These are phyloP conservation scores for Perithous albicinctus DNA, from an alignment of 2,888 invertebrate genomes.

Conservation along the genomic window DNA sequence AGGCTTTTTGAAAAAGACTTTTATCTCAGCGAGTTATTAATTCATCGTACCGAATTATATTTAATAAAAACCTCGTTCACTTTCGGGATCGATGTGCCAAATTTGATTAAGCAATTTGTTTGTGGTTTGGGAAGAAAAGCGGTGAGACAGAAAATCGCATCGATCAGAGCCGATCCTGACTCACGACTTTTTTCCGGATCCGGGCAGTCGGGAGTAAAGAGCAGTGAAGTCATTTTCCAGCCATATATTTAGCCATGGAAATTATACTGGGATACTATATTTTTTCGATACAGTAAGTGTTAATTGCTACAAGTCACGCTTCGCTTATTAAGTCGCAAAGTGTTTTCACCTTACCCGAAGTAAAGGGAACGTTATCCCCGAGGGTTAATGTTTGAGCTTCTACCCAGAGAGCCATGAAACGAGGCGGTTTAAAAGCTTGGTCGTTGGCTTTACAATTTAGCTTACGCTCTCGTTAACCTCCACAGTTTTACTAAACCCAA, in stretches of 20 bases:
- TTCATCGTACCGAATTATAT: too few relatives aligned
- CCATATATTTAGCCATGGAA: background rate
- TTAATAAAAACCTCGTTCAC: too few relatives aligned
- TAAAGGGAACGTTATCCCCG: background rate
- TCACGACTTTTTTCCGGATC: too few relatives aligned
- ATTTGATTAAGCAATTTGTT: too few relatives aligned
- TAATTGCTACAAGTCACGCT: background rate
- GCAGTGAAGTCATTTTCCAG: background rate
- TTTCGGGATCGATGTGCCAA: too few relatives aligned
- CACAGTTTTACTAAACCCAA: constrained; percentile 14
- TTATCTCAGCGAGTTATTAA: too few relatives aligned
- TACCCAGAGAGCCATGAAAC: background rate
- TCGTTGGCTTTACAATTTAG: constrained; percentile 16
- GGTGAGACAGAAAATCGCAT: too few relatives aligned
- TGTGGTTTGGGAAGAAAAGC: too few relatives aligned
- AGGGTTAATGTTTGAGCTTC: background rate
- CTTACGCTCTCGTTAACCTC: constrained; percentile 31
- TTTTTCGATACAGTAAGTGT: background rate
- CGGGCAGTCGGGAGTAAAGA: too few relatives aligned
- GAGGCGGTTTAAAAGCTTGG: background rate
- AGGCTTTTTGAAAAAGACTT: too few relatives aligned
- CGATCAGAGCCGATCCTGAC: too few relatives aligned
- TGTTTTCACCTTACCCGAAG: constrained; percentile 16
- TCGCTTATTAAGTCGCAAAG: constrained; percentile 30
- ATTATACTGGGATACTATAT: background rate